Base-by-base conservation (phyloP, 2,797 vertebrate genomes). In the Gobio occitaniae region DNA sequence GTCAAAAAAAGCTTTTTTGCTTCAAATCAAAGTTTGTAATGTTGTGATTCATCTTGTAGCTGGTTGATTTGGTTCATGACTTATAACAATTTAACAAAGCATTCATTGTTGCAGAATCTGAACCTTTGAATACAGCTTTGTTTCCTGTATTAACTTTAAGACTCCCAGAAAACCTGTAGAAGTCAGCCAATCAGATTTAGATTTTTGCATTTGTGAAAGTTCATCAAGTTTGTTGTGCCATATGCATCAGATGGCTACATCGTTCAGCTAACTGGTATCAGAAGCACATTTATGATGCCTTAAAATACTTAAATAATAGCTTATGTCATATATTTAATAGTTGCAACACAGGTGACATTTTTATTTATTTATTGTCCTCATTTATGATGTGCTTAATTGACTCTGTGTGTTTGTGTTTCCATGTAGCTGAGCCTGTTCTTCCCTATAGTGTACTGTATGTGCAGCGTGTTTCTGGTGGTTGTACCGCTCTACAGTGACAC, bases 401-500 rank as follows among this genome's bases (percentile, higher is more conserved):
- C 36, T 48, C 59, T 81, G 38, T 87, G 32, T 86, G 17, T 86
- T 38, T 78, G n/a, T 68, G 13, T 25, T 65, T 77, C 15, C 59
- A 80, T 86, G 68, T 89, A 97, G 96, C 91, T 97, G 47, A 94
- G 94, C 63, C 91, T 96, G 89, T 96, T 97, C 89, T 97, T 96
- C 89, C 96, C 96, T 0, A 89, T 96, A 25, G 90, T 95, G 52
- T 97, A 95, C 92, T 96, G 96, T 84, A 0, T 96, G 61, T 97
- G 95, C 91, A 95, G 87, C 3, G 0, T 96, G 12, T 96, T 96
- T 89, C 93, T 97, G 87, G 95, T 97, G 82, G 93, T 96, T 61
- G 94, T 96, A 63, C 96, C 96, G 0, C 95, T 97, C 84, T 97
- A 94, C 94, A 96, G 95, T 7, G 96, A 97, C 91, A 95, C 95